Conservation (phyloP, 1,140 invertebrate genomes). For the Drosophila bifasciata region DNA sequence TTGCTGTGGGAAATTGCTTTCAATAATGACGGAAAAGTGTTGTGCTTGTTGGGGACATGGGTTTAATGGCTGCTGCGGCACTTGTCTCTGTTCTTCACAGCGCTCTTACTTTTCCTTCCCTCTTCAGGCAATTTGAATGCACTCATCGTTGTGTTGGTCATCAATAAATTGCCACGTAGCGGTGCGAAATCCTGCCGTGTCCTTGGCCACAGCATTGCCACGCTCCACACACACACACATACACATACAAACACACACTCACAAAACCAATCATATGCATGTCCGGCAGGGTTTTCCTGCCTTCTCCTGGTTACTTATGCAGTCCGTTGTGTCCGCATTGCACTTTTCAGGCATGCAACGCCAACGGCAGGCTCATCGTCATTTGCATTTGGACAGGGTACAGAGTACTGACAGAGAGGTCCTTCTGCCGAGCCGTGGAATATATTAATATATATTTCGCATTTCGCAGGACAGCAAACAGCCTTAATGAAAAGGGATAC, state of each 20-base stretch:
- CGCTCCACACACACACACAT: too few relatives aligned
- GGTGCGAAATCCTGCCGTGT: slow-evolving; percentile 31
- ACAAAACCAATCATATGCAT: not conserved
- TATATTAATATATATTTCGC: slow-evolving; percentile 41
- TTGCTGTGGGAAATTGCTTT: slow-evolving; percentile 53
- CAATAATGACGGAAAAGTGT: slow-evolving; percentile 62
- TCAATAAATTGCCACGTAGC: slow-evolving; percentile 46
- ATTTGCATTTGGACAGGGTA: slow-evolving; percentile 31
- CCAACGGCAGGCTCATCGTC: slow-evolving; percentile 24
- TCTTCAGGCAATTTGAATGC: slow-evolving; percentile 43
- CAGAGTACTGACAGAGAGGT: too few relatives aligned
- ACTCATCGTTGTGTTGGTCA: slow-evolving; percentile 33
- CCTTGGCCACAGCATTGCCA: slow-evolving; percentile 24
- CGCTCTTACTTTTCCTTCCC: not conserved
- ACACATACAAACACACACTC: not conserved
- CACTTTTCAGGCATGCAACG: slow-evolving; percentile 35
- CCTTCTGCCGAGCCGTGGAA: slow-evolving; percentile 8
- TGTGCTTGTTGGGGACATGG: slow-evolving; percentile 38
- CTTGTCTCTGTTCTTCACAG: slow-evolving; percentile 24
- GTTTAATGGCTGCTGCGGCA: slow-evolving; percentile 33
- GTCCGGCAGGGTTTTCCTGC: slow-evolving; percentile 24
- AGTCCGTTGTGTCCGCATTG: slow-evolving; percentile 21
- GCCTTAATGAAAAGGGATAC: slow-evolving; percentile 6
- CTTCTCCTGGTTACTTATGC: slow-evolving; percentile 36
- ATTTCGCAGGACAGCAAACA: slow-evolving; percentile 13